phyloP scores from a whole-genome alignment of 1,140 invertebrate genomes.

The Heliconius melpomene region DNA sequence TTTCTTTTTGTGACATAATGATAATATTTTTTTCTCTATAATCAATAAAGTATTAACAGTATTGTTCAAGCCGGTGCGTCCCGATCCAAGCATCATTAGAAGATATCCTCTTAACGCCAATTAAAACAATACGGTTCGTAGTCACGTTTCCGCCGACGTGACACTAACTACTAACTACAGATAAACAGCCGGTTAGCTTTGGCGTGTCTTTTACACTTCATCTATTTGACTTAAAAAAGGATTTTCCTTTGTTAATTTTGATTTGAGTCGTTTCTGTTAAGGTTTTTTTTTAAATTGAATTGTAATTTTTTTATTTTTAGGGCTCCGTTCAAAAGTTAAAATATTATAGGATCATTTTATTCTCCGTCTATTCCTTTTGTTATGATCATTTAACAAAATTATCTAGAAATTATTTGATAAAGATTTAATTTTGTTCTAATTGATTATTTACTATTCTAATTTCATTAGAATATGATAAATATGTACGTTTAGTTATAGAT shows the following conservation, averaged over 20 bases:
- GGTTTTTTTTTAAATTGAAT: background rate
- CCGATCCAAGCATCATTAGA: conserved; percentile 49
- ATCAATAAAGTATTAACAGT: background rate
- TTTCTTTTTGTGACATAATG: too few relatives aligned
- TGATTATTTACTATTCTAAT: too few relatives aligned
- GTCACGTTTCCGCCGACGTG: conserved; percentile 38
- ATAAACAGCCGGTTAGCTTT: conserved; percentile 17
- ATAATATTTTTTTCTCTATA: background rate
- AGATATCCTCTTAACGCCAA: conserved; percentile 53
- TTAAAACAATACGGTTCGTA: conserved; percentile 58
- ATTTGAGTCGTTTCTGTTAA: background rate
- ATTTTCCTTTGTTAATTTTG: background rate
- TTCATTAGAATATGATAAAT: too few relatives aligned
- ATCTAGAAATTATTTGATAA: too few relatives aligned
- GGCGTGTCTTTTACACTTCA: conserved; percentile 11
- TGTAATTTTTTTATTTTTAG: background rate
- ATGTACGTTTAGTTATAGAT: too few relatives aligned
- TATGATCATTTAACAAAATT: too few relatives aligned
- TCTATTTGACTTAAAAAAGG: background rate
- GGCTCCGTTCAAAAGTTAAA: too few relatives aligned
- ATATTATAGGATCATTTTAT: too few relatives aligned
- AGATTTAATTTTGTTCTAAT: too few relatives aligned
- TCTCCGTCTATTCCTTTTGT: too few relatives aligned
- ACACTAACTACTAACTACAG: conserved; percentile 32
- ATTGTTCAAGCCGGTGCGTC: background rate